These are phyloP conservation scores for Neotoxoptera formosana DNA, from an alignment of 1,140 invertebrate genomes.

Conservation along the genomic window DNA sequence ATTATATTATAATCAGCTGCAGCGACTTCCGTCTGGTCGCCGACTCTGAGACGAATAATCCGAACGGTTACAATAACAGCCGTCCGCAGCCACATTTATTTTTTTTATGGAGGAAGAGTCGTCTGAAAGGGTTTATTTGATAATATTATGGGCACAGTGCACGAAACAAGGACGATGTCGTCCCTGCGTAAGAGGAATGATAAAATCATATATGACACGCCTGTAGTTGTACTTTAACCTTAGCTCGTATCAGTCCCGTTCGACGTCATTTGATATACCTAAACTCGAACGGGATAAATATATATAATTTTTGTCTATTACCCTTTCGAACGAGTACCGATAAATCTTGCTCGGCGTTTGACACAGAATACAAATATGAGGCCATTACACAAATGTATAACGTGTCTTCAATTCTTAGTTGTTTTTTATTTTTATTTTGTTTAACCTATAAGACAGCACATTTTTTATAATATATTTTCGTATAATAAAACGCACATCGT, in stretches of 20 bases:
- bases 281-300: not conserved
- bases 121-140: not conserved
- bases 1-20: too few relatives aligned
- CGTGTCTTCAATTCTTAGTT: not conserved
- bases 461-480: not conserved
- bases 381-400: not conserved
- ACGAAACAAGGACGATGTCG: not conserved
- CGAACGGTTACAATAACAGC: not conserved
- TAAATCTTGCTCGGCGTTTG: slow-evolving; percentile 2
- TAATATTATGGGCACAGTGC: not conserved
- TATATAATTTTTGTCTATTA: not conserved
- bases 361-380: slow-evolving; percentile 35
- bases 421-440: not conserved
- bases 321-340: not conserved
- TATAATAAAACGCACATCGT: not conserved
- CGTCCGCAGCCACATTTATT: not conserved
- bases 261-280: not conserved
- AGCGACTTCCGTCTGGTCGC: not conserved
- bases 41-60: not conserved
- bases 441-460: not conserved
- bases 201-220: not conserved
- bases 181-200: not conserved
- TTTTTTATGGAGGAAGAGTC: not conserved
- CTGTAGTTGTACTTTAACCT: not conserved
- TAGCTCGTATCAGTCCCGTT: not conserved